A percentile compares a stretch with the other conserved stretches of the same genome.
These are phyloP conservation scores for Nannospalax galili DNA, from an alignment of 2,113 vertebrate genomes.

Conservation along the genomic window DNA sequence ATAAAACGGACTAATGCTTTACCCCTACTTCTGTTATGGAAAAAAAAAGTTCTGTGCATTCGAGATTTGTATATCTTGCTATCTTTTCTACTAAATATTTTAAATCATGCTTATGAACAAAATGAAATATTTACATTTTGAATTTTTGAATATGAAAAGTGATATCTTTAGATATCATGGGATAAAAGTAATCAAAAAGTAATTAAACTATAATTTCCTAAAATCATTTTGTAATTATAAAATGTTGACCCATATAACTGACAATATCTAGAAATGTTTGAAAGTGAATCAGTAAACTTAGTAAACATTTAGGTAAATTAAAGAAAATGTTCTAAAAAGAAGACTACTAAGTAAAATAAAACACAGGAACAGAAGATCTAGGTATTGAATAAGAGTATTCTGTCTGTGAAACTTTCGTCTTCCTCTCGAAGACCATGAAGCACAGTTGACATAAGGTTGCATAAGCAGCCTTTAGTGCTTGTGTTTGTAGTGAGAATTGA, in stretches of 20 bases:
- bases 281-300: background rate
- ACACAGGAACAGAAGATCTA: background rate
- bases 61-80: background rate
- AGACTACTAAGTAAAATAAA: background rate
- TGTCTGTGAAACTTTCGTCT: background rate
- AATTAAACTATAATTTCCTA: constrained; percentile 11
- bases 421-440: background rate
- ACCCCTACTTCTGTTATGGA: background rate
- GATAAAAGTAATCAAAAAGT: background rate
- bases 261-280: background rate
- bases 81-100: background rate
- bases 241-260: background rate
- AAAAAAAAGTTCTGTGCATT: constrained; percentile 37
- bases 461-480: background rate
- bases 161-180: background rate
- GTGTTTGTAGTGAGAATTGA: background rate
- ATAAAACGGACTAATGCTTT: constrained; percentile 72
- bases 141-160: background rate
- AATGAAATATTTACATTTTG: background rate
- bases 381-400: background rate
- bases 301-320: background rate
- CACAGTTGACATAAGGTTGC: accelerated
- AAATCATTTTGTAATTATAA: background rate
- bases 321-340: background rate
- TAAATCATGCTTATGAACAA: background rate